A percentile compares a stretch with the other conserved stretches of the same genome.
Conservation (phyloP, 2,888 invertebrate species). For the Sesia apiformis region DNA sequence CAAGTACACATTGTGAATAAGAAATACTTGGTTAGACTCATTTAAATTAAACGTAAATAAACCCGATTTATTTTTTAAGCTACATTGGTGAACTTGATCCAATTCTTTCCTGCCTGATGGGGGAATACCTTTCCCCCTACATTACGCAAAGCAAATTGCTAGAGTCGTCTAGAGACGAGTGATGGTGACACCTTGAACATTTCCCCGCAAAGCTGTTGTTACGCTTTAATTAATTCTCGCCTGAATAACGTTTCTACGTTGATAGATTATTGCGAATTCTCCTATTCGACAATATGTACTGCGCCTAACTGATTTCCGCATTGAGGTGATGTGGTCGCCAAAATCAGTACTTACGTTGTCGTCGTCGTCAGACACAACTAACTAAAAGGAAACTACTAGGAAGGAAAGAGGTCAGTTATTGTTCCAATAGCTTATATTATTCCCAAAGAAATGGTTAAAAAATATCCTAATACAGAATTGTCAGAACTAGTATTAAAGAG, state of each 20-base stretch:
- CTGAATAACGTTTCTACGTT: slow-evolving; percentile 1
- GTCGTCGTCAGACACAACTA: no score
- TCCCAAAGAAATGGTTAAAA: no score
- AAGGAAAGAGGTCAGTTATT: no score
- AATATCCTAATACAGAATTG: no score
- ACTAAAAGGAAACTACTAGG: no score
- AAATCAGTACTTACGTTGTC: no score
- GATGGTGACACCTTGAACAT: not conserved
- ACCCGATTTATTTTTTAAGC: not conserved
- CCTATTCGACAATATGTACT: not conserved
- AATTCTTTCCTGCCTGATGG: not conserved
- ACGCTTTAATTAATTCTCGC: slow-evolving; percentile 10
- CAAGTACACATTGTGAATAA: no score
- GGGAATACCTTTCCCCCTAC: not conserved
- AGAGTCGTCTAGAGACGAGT: not conserved
- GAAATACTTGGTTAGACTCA: no score
- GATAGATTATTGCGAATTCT: not conserved
- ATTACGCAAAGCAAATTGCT: not conserved
- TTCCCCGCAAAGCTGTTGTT: not conserved
- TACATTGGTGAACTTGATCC: not conserved
- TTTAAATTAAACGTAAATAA: no score
- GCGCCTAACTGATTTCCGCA: not conserved
- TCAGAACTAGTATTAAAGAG: no score
- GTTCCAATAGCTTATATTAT: no score
- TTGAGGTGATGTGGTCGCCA: no score